Base-by-base conservation (phyloP, 2,113 vertebrate genomes). In the Macaca fascicularis region DNA sequence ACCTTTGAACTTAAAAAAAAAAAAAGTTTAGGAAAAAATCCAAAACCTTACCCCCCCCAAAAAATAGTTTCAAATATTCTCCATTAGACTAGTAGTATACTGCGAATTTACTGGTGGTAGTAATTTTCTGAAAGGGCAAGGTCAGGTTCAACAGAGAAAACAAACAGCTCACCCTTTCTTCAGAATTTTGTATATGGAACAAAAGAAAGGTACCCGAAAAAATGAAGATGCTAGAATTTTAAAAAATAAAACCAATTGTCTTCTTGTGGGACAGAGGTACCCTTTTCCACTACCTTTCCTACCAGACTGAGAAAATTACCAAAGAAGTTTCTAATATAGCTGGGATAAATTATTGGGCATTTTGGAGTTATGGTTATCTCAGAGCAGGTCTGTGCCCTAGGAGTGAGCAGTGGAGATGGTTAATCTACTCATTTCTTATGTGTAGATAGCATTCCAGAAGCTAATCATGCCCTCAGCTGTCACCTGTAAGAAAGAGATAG, bases 211-310 rank as follows among this genome's bases (percentile, higher is more conserved):
- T 61, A 67, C 11, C 30, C 69, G 4, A 35, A 86, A 74, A 78
- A 25, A 57, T 70, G 87, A 93, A 69, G 45, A 35, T 22, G 27
- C 3, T 38, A 90, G 74, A 45, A 6, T 75, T 79, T 93, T 90
- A 12, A 17, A 16, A 35, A 83, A 75, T 20, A 23, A 96, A 89
- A 89, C 70, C 70, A 76, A 92, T 89, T 86, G 19, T 91, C 59
- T 90, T 97, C 94, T 76, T 97, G 64, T 98, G 96, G 93, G 92
- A 85, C 61, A 98, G 93, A 98, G 81, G 4, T 55, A 35, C 22
- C 5, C 3, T 90, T 89, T 72, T 32, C 3, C 0, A 25, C 76
- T 25, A 0, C 8, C 55, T 45, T 87, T 90, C 52, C 79, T 78
- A 64, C 85, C 72, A 91, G 52, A 95, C 59, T 74, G 92, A 97